Percentiles rank a stretch among this genome's conserved stretches.
These are phyloP conservation scores for Toxonevra muliebris DNA, from an alignment of 2,888 invertebrate species.

Conservation along the genomic window DNA sequence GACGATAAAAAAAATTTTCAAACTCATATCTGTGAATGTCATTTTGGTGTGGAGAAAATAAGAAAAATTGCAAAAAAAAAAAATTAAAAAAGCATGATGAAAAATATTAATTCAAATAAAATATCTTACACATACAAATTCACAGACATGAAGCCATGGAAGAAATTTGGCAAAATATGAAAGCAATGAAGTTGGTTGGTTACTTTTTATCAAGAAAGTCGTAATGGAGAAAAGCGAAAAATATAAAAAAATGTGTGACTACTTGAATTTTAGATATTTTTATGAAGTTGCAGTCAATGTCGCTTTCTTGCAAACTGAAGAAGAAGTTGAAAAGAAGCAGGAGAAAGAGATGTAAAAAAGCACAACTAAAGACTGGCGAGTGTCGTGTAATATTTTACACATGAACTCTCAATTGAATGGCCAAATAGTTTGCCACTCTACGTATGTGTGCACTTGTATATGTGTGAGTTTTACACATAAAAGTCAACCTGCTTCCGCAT, in stretches of 20 bases:
- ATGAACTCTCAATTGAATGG: conserved; percentile 24
- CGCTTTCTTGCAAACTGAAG: neutral
- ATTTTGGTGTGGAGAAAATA: neutral
- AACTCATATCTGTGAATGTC: neutral
- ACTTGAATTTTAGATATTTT: conserved; percentile 23
- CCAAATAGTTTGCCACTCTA: neutral
- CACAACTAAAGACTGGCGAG: neutral
- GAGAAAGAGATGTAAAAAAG: neutral
- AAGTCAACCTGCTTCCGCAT: conserved; percentile 30
- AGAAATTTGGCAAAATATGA: no score
- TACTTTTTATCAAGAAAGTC: no score
- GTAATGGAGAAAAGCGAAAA: conserved; percentile 14
- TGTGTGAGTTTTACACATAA: no score
- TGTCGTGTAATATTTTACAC: conserved; percentile 17
- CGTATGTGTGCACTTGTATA: no score
- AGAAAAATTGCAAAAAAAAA: no score
- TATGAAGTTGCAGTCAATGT: conserved; percentile 7
- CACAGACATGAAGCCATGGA: neutral
- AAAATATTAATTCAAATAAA: conserved; percentile 4
- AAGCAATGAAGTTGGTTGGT: no score
- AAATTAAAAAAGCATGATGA: neutral
- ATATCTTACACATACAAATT: neutral
- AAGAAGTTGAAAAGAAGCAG: conserved; percentile 5
- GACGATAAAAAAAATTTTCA: neutral
- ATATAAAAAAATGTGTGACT: conserved; percentile 1